Evolutionary conservation across 2,113 vertebrate species (phyloP).

Genomic region (Pithys albifrons): DNA sequence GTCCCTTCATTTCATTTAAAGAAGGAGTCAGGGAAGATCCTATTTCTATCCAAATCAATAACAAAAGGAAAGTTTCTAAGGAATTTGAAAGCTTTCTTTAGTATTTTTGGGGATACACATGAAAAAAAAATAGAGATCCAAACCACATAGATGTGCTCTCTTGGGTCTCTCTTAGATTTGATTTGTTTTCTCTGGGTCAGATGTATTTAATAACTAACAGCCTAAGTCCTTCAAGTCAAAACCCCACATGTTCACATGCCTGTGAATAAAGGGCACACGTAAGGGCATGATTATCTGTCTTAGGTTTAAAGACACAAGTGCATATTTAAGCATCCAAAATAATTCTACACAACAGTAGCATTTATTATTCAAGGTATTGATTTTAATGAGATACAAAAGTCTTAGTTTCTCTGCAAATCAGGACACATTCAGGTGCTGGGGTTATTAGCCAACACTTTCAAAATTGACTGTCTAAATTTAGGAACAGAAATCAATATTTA

Average conservation of each 20-base stretch:
- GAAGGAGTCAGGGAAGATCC: background rate
- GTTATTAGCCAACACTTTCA: slow-evolving; percentile 28
- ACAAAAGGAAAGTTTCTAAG: background rate
- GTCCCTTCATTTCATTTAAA: background rate
- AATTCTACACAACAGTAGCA: background rate
- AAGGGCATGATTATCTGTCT: background rate
- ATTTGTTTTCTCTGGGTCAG: slow-evolving; percentile 8
- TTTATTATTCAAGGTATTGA: slow-evolving; percentile 29
- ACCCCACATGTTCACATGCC: background rate
- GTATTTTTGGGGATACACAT: background rate
- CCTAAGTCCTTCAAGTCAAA: background rate
- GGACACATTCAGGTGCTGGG: slow-evolving; percentile 29
- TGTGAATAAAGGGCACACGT: background rate
- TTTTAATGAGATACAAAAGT: background rate
- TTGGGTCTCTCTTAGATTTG: background rate
- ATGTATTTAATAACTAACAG: slow-evolving; percentile 7
- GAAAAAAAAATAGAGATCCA: background rate
- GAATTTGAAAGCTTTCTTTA: background rate
- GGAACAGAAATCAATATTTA: slow-evolving; percentile 16
- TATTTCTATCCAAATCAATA: background rate
- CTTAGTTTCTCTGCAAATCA: slow-evolving; percentile 12
- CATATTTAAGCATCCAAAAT: background rate
- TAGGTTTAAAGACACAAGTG: background rate
- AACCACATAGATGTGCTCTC: background rate
- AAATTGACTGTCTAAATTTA: slow-evolving; percentile 32